Percentiles rank a stretch among this genome's conserved stretches.
Conservation (phyloP, 2,888 invertebrate species). For the Molorchus minor region DNA sequence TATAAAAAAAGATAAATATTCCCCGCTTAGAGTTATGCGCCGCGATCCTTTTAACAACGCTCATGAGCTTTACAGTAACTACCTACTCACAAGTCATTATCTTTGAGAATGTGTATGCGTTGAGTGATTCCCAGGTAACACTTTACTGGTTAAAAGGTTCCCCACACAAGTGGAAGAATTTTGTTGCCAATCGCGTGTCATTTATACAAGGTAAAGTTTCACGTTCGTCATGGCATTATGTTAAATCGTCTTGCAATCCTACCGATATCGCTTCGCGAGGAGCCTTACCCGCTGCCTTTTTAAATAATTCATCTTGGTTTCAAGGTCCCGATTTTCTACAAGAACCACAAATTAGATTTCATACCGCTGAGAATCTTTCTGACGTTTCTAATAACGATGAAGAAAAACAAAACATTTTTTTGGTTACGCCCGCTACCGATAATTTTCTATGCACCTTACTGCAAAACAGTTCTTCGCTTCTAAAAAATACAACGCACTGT, state of each 20-base stretch:
- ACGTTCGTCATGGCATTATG: conserved; percentile 20
- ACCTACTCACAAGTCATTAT: not conserved
- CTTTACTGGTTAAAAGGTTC: conserved; percentile 15
- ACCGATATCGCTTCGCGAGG: conserved; percentile 19
- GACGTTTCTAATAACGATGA: no score
- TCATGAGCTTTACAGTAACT: not conserved
- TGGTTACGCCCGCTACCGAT: no score
- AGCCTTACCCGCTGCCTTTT: not conserved
- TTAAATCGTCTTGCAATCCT: conserved; percentile 24
- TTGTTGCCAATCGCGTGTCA: conserved; percentile 15
- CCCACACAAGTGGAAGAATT: conserved; percentile 23
- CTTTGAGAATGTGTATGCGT: not conserved
- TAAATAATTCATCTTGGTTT: no score
- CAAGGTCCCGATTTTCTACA: no score
- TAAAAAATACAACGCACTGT: no score
- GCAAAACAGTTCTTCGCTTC: no score
- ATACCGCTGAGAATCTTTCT: no score
- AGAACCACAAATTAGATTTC: no score
- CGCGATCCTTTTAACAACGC: conserved; percentile 5
- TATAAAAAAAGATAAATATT: conserved; percentile 2
- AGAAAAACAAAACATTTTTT: no score
- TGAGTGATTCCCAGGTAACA: conserved; percentile 19
- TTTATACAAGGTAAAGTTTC: conserved; percentile 15
- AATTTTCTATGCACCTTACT: no score
- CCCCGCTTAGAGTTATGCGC: conserved; percentile 18